Conservation (phyloP, 1,140 invertebrate species). For the Leucophenga varia region DNA sequence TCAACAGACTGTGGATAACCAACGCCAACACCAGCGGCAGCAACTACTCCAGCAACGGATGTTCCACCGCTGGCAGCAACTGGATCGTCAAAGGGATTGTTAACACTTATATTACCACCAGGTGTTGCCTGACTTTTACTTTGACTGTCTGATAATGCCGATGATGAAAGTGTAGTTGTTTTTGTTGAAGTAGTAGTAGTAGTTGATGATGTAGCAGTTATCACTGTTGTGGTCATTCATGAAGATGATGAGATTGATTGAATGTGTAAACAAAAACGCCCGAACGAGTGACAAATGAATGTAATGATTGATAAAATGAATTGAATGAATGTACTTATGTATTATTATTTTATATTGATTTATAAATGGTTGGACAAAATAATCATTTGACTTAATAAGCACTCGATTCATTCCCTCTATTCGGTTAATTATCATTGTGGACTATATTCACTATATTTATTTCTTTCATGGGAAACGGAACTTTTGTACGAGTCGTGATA, state of each 20-base stretch:
- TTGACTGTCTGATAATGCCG: constrained; percentile 44
- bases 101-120: constrained; percentile 75
- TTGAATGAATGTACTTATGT: constrained; percentile 17
- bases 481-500: too few species aligned
- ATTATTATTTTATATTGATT: too few species aligned
- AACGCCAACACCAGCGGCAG: constrained; percentile 15
- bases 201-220: too few species aligned
- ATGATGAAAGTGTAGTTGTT: constrained; percentile 1
- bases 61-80: constrained; percentile 54
- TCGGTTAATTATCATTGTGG: too few species aligned
- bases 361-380: too few species aligned
- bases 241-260: constrained; percentile 1
- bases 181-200: too few species aligned
- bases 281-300: background rate
- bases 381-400: too few species aligned
- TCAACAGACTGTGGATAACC: constrained; percentile 18
- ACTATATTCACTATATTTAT: too few species aligned
- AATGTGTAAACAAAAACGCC: too few species aligned
- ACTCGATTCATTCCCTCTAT: too few species aligned
- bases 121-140: constrained; percentile 54
- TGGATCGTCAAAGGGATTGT: constrained; percentile 80
- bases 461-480: too few species aligned
- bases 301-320: constrained; percentile 21
- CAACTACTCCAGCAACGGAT: constrained; percentile 18
- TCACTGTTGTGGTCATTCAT: background rate